Base-by-base conservation (phyloP, 1,140 invertebrate genomes). In the Bradysia coprophila region DNA sequence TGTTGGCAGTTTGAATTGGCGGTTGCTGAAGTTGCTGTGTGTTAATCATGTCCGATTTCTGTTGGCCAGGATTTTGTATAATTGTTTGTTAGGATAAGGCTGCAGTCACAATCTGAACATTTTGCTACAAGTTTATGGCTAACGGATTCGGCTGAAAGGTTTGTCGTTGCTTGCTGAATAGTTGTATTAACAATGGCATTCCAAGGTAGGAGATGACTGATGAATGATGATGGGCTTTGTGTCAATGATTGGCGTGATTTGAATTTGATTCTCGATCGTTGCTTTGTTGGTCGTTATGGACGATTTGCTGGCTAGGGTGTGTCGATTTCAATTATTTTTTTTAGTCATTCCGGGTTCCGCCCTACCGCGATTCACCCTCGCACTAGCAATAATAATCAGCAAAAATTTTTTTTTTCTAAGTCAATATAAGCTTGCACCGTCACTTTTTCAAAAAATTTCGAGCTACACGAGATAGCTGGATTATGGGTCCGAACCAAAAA, bases 201-300 rank as follows among this genome's bases (percentile, higher is more conserved):
- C n/a, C 10, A 18, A 16, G n/a, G 4, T 19, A 19, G 36, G 18
- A 20, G 36, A 6, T 10, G 16, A 18, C 10, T 36, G 13, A 20
- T n/a, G n/a, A n/a, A n/a, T n/a, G n/a, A n/a, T 38, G 3, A 18
- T 16, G 5, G n/a, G n/a, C 3, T 20, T 38, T 38, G 44, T 46
- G 15, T 51, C 50, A 10, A 61, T 37, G 13, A 61, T 61, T 3
- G 58, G 58, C 55, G 60, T 61, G 8, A 61, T 61, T 47, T 61
- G 58, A 23, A 61, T 61, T 48, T 61, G 61, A 39, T 61, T 61
- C 42, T 60, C 57, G 2, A 60, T 58, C 16, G 49, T 43, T 33
- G 46, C 53, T 48, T 46, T 48, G 18, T 54, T 40, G 15, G 44
- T 19, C 39, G 53, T 50, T 41, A 51, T 53, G 34, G 51, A 46